Conservation (phyloP, 2,113 vertebrate species). For the Calcarius ornatus region DNA sequence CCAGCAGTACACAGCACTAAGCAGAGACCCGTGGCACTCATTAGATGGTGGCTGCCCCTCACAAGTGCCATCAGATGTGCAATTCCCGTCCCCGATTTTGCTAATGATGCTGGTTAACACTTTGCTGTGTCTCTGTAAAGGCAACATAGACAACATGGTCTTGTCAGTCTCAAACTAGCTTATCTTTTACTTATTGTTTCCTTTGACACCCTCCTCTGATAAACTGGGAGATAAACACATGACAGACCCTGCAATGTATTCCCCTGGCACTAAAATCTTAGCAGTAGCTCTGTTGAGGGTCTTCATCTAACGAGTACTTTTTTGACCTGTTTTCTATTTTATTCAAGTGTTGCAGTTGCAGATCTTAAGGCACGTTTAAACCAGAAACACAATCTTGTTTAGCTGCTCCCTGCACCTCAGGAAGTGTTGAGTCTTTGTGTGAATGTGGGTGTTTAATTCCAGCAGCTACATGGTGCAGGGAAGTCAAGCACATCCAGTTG, state of each 20-base stretch:
- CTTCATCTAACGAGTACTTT: neutral
- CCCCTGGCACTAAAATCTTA: neutral
- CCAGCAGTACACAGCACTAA: neutral
- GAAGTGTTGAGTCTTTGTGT: neutral
- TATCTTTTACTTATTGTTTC: neutral
- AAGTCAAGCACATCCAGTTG: neutral
- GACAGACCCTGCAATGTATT: neutral
- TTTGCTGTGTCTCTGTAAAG: neutral
- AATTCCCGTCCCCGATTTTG: neutral
- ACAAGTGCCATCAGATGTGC: constrained; percentile 10
- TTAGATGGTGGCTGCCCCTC: constrained; percentile 28
- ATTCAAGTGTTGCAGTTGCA: neutral
- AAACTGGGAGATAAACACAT: neutral
- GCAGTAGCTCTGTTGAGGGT: neutral
- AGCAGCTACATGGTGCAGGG: neutral
- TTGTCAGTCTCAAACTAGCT: neutral
- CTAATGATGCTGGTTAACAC: constrained; percentile 12
- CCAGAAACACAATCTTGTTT: neutral
- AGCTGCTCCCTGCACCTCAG: neutral
- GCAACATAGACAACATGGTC: neutral
- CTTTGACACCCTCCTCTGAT: constrained; percentile 21
- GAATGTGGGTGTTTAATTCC: neutral
- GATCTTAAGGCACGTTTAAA: neutral
- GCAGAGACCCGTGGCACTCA: constrained; percentile 22
- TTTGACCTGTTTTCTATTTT: constrained; percentile 1